phyloP scores from a whole-genome alignment of 1,140 invertebrate species.

The Drosophila lowei region DNA sequence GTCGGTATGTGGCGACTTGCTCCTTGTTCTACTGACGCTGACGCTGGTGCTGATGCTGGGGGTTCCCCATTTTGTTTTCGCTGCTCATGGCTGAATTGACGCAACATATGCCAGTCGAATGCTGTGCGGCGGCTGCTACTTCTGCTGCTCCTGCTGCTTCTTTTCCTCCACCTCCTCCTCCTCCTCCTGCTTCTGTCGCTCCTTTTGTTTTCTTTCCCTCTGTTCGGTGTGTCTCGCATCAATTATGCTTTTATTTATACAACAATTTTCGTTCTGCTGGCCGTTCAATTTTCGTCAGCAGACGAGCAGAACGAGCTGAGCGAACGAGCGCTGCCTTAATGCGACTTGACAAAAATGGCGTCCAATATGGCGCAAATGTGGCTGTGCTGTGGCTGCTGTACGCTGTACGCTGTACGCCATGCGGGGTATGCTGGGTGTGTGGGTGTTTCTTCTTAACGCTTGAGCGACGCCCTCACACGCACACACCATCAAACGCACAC shows the following conservation, averaged over 20 bases:
- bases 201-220: conserved; percentile 6
- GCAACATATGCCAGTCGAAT: conserved; percentile 70
- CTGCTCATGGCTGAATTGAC: conserved; percentile 75
- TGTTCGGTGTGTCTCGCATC: conserved; percentile 53
- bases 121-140: conserved; percentile 41
- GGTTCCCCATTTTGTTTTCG: conserved; percentile 50
- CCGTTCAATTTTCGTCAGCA: conserved; percentile 73
- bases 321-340: conserved; percentile 69
- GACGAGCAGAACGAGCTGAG: conserved; percentile 48
- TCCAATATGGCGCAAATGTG: conserved; percentile 66
- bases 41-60: too few species aligned
- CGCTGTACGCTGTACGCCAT: neutral
- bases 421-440: too few species aligned
- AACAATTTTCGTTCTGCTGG: conserved; percentile 73
- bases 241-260: conserved; percentile 82
- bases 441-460: conserved; percentile 56
- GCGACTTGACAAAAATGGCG: conserved; percentile 81
- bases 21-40: neutral
- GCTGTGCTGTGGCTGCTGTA: conserved; percentile 2
- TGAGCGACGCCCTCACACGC: conserved; percentile 56
- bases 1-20: too few species aligned
- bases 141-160: conserved; percentile 7
- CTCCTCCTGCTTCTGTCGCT: neutral
- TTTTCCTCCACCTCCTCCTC: conserved; percentile 1
- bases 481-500: conserved; percentile 3